Conservation (phyloP, 2,888 invertebrate species). For the Metacarcinus magister region DNA sequence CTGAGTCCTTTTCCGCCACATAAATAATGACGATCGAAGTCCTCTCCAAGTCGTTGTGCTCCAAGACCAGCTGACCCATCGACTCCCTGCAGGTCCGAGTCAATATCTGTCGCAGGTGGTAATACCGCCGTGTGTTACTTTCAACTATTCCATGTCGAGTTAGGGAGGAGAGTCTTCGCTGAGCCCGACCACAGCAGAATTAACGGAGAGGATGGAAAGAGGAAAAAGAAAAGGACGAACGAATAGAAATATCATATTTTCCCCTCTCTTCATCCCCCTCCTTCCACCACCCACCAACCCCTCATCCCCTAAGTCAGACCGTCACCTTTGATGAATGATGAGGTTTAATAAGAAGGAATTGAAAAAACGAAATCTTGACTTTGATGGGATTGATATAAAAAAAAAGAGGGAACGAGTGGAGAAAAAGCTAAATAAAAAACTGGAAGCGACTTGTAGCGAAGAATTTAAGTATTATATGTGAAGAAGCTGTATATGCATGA, state of each 20-base stretch:
- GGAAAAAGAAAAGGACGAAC: constrained; percentile 20
- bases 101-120: constrained; percentile 21
- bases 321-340: neutral
- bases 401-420: neutral
- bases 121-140: constrained; percentile 32
- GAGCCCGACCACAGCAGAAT: neutral
- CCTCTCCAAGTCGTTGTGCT: constrained; percentile 14
- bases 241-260: neutral
- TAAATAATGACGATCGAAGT: constrained; percentile 48
- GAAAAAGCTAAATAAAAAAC: neutral
- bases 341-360: constrained; percentile 8
- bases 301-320: neutral
- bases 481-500: neutral
- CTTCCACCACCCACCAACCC: neutral
- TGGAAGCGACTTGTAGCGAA: neutral
- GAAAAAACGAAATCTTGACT: neutral
- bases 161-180: neutral
- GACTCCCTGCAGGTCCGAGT: neutral
- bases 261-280: neutral
- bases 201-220: neutral
- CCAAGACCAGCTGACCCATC: constrained; percentile 6
- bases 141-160: constrained; percentile 22
- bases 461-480: neutral
- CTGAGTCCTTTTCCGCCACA: constrained; percentile 41
- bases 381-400: neutral